phyloP scores from a whole-genome alignment of 23 tunicate species.

The Styela plicata region DNA sequence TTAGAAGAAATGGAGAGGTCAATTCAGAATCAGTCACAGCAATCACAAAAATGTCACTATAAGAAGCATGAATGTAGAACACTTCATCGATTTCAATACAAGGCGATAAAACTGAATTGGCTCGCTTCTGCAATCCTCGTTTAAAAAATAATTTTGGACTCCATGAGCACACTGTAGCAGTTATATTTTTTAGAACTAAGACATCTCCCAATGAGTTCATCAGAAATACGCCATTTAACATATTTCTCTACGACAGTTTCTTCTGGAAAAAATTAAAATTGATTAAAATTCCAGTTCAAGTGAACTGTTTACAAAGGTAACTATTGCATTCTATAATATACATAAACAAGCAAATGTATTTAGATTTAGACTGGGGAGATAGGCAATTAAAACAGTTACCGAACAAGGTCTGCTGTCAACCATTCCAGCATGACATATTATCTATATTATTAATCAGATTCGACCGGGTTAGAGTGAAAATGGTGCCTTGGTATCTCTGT shows the following conservation, averaged over 20 bases:
- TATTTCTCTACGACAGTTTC: neutral
- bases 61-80: neutral
- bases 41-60: neutral
- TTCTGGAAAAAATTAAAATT: too few species aligned
- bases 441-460: too few species aligned
- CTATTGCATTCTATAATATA: too few species aligned
- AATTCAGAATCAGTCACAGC: constrained; percentile 4
- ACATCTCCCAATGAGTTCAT: constrained; percentile 16
- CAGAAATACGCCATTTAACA: constrained; percentile 24
- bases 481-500: too few species aligned
- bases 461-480: too few species aligned
- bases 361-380: too few species aligned
- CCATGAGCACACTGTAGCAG: neutral
- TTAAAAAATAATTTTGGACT: constrained; percentile 13
- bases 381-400: too few species aligned
- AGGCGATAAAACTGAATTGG: neutral
- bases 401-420: too few species aligned
- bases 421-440: too few species aligned
- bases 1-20: constrained; percentile 3
- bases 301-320: too few species aligned
- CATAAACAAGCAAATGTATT: too few species aligned
- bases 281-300: too few species aligned
- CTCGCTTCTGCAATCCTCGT: neutral
- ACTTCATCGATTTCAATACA: constrained; percentile 12
- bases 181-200: neutral